These are phyloP conservation scores for Nannoperca australis DNA, from an alignment of 2,797 vertebrate genomes.

Conservation along the genomic window DNA sequence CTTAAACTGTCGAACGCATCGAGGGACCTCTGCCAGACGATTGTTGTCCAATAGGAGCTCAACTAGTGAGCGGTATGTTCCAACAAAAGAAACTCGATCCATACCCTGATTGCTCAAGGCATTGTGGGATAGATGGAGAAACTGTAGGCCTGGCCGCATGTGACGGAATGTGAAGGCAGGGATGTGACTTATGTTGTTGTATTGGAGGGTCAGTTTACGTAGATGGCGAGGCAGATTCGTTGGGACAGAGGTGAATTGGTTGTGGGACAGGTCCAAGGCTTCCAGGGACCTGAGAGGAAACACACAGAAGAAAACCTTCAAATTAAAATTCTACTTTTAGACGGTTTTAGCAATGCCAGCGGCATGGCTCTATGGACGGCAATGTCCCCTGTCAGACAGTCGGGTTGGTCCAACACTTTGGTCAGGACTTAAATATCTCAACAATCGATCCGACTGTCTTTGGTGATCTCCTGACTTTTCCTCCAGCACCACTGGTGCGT, in stretches of 20 bases:
- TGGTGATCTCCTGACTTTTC: background rate
- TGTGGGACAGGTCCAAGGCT: slow-evolving; percentile 85
- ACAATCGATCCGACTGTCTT: background rate
- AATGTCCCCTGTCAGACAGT: background rate
- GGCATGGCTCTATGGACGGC: background rate
- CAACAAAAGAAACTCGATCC: slow-evolving; percentile 80
- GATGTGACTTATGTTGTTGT: slow-evolving; percentile 83
- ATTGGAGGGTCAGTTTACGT: slow-evolving; percentile 79
- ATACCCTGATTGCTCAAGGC: slow-evolving; percentile 69
- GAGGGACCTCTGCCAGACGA: slow-evolving; percentile 81
- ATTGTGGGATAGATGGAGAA: slow-evolving; percentile 86
- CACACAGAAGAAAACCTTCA: background rate
- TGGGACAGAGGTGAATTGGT: slow-evolving; percentile 81
- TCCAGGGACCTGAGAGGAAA: slow-evolving; percentile 83
- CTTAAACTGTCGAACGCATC: slow-evolving; percentile 83
- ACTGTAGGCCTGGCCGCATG: slow-evolving; percentile 83
- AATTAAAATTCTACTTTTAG: background rate
- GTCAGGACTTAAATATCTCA: background rate
- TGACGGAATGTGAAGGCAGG: slow-evolving; percentile 82
- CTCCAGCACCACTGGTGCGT: no score
- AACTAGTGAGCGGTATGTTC: slow-evolving; percentile 80
- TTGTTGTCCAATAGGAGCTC: slow-evolving; percentile 88
- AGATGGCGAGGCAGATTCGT: slow-evolving; percentile 81
- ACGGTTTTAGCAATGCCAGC: background rate
- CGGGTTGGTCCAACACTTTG: background rate